These are phyloP conservation scores for Littorina saxatilis DNA, from an alignment of 1,140 invertebrate species.

Conservation along the genomic window DNA sequence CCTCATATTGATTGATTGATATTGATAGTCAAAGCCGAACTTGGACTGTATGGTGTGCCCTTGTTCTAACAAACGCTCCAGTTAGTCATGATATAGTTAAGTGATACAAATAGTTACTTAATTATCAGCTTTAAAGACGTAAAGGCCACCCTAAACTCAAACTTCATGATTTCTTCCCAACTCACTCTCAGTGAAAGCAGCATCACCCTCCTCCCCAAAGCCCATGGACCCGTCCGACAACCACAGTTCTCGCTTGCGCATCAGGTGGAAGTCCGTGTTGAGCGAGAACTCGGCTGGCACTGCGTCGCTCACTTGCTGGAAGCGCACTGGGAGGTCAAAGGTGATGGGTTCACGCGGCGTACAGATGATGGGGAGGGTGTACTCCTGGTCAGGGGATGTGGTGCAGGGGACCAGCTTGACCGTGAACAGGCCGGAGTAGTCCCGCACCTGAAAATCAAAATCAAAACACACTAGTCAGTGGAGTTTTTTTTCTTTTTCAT, in stretches of 20 bases:
- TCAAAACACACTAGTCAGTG: not conserved
- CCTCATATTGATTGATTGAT: too few species aligned
- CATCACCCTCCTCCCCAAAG: slow-evolving; percentile 61
- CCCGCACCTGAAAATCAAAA: slow-evolving; percentile 62
- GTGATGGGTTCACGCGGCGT: slow-evolving; percentile 67
- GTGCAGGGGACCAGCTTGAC: slow-evolving; percentile 75
- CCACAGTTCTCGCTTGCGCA: slow-evolving; percentile 71
- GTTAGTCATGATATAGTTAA: too few species aligned
- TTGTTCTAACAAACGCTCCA: too few species aligned
- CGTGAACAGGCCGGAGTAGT: slow-evolving; percentile 74
- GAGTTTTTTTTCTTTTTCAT: not conserved
- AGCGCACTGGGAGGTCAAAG: slow-evolving; percentile 74
- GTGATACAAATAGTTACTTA: too few species aligned
- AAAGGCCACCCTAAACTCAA: too few species aligned
- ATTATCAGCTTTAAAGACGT: too few species aligned
- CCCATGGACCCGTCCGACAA: slow-evolving; percentile 62
- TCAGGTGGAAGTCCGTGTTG: slow-evolving; percentile 72
- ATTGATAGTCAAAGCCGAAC: too few species aligned
- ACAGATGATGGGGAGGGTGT: slow-evolving; percentile 66
- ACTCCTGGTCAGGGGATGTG: slow-evolving; percentile 62
- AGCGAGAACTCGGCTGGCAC: slow-evolving; percentile 72
- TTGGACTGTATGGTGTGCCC: too few species aligned
- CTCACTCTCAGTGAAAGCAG: slow-evolving; percentile 69
- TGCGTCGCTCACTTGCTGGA: slow-evolving; percentile 76
- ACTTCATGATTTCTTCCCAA: not conserved